Evolutionary conservation across 2,888 invertebrate genomes (phyloP).

Genomic region (Euproctis similis): DNA sequence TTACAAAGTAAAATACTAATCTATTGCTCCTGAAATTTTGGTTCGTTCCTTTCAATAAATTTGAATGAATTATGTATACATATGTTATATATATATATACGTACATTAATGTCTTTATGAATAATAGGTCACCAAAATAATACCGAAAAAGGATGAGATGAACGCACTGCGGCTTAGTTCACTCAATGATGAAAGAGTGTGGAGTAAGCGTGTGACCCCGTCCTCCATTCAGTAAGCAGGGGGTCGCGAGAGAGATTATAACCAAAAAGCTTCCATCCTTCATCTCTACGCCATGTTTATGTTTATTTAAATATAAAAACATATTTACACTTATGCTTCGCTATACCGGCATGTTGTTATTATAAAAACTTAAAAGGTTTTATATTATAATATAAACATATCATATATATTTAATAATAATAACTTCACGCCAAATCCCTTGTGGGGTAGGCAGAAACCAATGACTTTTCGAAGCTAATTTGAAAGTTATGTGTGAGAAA

Average conservation of each 20-base stretch:
- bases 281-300: constrained; percentile 5
- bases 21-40: too few relatives aligned
- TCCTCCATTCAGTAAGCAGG: constrained; percentile 20
- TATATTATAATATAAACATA: too few relatives aligned
- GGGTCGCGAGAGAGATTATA: constrained; percentile 40
- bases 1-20: too few relatives aligned
- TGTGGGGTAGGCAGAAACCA: too few relatives aligned
- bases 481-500: too few relatives aligned
- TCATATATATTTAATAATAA: too few relatives aligned
- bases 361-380: not conserved
- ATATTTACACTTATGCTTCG: not conserved
- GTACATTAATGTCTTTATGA: too few relatives aligned
- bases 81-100: constrained; percentile 10
- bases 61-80: too few relatives aligned
- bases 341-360: not conserved
- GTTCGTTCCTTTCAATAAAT: too few relatives aligned
- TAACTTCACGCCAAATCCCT: too few relatives aligned
- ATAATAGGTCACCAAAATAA: constrained; percentile 35
- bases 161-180: constrained; percentile 38
- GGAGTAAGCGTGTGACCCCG: constrained; percentile 41
- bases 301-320: constrained; percentile 1
- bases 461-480: too few relatives aligned
- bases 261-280: constrained; percentile 35
- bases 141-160: constrained; percentile 40
- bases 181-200: constrained; percentile 36